A percentile compares a stretch with the other conserved stretches of the same genome.
phyloP scores from a whole-genome alignment of 92 coral and sea anemone genomes.

The Diadumene lineata region DNA sequence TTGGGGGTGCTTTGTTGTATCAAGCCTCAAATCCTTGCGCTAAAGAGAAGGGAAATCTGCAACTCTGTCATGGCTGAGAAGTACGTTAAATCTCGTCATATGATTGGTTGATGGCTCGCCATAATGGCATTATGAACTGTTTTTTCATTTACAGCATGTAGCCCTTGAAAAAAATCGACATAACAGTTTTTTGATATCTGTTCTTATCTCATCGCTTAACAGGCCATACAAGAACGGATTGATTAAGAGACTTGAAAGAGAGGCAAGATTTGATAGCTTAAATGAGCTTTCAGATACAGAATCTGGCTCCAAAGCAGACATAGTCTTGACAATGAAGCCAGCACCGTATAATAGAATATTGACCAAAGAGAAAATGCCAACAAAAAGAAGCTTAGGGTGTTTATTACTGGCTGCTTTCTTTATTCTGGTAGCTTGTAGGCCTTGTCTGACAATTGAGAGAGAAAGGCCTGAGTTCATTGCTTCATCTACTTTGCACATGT shows the following conservation, averaged over 20 bases:
- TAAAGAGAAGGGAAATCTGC: too few species aligned
- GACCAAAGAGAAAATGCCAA: neutral
- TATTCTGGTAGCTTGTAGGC: neutral
- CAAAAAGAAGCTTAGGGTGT: neutral
- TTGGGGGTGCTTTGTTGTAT: too few species aligned
- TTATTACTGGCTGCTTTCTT: neutral
- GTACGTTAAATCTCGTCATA: too few species aligned
- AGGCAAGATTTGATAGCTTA: neutral
- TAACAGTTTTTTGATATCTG: neutral
- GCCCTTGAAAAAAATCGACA: too few species aligned
- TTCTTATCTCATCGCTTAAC: neutral
- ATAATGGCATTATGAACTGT: too few species aligned
- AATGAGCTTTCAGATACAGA: neutral
- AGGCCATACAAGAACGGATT: slow-evolving; percentile 4
- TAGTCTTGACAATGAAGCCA: neutral
- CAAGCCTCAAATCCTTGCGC: too few species aligned
- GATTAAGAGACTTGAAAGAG: neutral
- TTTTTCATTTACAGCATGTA: too few species aligned
- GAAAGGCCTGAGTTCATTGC: too few species aligned
- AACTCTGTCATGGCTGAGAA: too few species aligned
- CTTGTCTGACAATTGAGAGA: too few species aligned
- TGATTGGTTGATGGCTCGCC: too few species aligned
- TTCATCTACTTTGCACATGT: too few species aligned
- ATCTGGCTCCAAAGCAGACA: neutral
- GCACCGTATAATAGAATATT: neutral